A percentile compares a stretch with the other conserved stretches of the same genome.
phyloP scores from a whole-genome alignment of 2,113 vertebrate species.

The Platichthys flesus region DNA sequence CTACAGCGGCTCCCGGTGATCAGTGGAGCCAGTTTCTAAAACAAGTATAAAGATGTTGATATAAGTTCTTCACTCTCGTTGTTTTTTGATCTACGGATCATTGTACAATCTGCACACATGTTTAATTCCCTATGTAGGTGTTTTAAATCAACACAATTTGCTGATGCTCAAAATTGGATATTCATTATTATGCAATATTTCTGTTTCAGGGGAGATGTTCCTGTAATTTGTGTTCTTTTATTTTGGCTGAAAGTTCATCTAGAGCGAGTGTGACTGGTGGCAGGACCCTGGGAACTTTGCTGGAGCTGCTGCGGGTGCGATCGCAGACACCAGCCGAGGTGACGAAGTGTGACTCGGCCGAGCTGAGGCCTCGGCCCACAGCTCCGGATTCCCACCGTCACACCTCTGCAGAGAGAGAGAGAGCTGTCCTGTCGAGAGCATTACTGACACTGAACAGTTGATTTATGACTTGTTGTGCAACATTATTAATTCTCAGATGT shows the following conservation, averaged over 20 bases:
- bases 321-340: conserved; percentile 61
- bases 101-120: too few species aligned
- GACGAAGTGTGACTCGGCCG: conserved; percentile 56
- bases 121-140: not conserved
- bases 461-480: not conserved
- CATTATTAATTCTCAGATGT: not conserved
- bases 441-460: not conserved
- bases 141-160: not conserved
- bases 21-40: not conserved
- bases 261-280: not conserved
- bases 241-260: not conserved
- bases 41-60: not conserved
- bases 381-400: conserved; percentile 58
- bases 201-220: not conserved
- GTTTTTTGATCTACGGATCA: too few species aligned
- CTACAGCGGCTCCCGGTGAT: not conserved
- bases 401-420: conserved; percentile 40
- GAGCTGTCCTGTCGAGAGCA: not conserved
- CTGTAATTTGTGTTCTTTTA: not conserved
- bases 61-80: too few species aligned
- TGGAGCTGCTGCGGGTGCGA: conserved; percentile 47
- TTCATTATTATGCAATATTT: too few species aligned
- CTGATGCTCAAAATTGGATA: not conserved
- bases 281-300: conserved; percentile 45
- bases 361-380: conserved; percentile 12